A percentile compares a stretch with the other conserved stretches of the same genome.
Evolutionary conservation across 2,797 vertebrate species (phyloP).

Genomic region (Notamacropus eugenii): DNA sequence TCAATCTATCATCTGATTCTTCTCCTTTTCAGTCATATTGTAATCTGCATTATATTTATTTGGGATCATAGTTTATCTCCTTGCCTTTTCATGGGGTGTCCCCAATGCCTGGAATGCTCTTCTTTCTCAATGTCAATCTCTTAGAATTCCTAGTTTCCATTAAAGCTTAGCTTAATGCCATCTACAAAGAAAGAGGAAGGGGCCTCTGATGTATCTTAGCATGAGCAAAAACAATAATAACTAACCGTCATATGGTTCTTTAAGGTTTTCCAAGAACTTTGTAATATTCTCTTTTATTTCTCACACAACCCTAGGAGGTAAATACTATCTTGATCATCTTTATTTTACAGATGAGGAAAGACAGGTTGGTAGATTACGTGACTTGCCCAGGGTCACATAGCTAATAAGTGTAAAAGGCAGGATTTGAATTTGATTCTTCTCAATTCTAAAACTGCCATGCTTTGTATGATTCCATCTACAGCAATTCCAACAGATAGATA

Average conservation of each 20-base stretch:
- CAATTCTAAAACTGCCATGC: not conserved
- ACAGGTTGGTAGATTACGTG: not conserved
- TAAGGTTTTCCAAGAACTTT: not conserved
- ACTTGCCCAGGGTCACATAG: not conserved
- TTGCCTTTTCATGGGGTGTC: not conserved
- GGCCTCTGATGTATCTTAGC: not conserved
- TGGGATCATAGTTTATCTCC: not conserved
- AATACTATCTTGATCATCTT: not conserved
- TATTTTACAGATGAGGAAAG: not conserved
- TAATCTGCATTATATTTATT: not conserved
- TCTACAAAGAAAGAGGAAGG: not conserved
- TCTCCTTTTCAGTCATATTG: not conserved
- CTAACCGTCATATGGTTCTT: not conserved
- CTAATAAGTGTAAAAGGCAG: not conserved
- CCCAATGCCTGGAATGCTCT: not conserved
- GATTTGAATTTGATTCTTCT: not conserved
- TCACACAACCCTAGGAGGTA: not conserved
- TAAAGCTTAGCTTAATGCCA: not conserved
- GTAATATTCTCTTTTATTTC: not conserved
- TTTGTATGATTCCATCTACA: not conserved
- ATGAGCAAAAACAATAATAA: not conserved
- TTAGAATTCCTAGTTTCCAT: not conserved
- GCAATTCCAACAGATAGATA: not conserved
- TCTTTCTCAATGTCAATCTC: not conserved
- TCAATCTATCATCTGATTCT: not conserved